Conservation (phyloP, 2,888 invertebrate species). For the Perithous albicinctus region DNA sequence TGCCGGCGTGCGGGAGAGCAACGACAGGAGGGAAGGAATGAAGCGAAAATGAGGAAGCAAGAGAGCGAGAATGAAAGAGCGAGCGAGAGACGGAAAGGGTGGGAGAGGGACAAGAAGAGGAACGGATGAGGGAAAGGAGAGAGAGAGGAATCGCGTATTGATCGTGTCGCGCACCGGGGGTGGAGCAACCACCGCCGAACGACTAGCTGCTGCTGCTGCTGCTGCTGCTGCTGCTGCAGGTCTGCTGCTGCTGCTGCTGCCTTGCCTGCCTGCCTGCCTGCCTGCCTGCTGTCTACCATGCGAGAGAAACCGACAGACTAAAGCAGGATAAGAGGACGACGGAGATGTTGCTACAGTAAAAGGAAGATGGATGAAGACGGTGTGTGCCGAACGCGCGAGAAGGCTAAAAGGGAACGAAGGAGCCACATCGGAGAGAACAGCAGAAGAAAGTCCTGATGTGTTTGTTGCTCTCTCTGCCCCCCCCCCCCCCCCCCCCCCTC, state of each 20-base stretch:
- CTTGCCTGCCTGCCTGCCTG: conserved; percentile 51
- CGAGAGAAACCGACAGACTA: conserved; percentile 45
- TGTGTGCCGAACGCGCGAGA: conserved; percentile 24
- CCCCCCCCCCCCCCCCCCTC: too few species aligned
- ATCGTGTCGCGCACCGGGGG: conserved; percentile 83
- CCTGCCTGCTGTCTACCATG: conserved; percentile 65
- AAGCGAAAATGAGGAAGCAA: conserved; percentile 65
- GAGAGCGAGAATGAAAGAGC: conserved; percentile 55
- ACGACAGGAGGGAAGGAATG: conserved; percentile 54
- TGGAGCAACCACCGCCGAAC: conserved; percentile 80
- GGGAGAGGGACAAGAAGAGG: conserved; percentile 64
- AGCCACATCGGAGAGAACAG: conserved; percentile 14
- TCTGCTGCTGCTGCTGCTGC: conserved; percentile 52
- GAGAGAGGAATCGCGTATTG: conserved; percentile 82
- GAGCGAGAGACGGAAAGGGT: conserved; percentile 55
- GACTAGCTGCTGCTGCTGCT: conserved; percentile 65
- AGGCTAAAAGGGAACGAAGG: conserved; percentile 35
- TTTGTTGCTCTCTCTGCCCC: too few species aligned
- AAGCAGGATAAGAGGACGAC: conserved; percentile 38
- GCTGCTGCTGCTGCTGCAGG: conserved; percentile 49
- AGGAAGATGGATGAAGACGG: conserved; percentile 61
- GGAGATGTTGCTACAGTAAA: conserved; percentile 12
- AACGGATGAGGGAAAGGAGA: conserved; percentile 69
- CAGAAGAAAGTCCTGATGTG: conserved; percentile 48
- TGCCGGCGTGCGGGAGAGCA: conserved; percentile 59